phyloP scores from a whole-genome alignment of 2,113 vertebrate species.

The Otis tarda region DNA sequence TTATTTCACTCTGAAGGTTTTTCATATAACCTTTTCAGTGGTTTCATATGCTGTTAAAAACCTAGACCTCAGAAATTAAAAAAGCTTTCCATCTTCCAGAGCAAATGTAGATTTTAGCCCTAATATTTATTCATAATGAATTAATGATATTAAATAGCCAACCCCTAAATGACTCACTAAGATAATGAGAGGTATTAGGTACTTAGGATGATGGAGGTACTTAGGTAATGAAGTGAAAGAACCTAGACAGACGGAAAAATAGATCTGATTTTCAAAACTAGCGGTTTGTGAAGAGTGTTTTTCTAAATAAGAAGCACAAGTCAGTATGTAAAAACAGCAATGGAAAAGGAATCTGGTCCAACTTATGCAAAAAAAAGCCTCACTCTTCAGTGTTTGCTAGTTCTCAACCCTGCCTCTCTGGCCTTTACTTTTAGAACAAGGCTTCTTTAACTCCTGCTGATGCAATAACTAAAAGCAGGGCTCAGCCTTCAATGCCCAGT shows the following conservation, averaged over 20 bases:
- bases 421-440: constrained; percentile 51
- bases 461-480: constrained; percentile 39
- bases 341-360: constrained; percentile 58
- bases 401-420: background rate
- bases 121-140: constrained; percentile 55
- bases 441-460: constrained; percentile 56
- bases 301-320: constrained; percentile 44
- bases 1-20: background rate
- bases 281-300: constrained; percentile 1
- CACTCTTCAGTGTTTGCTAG: constrained; percentile 54
- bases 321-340: constrained; percentile 51
- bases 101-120: constrained; percentile 27
- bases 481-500: background rate
- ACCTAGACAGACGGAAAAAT: constrained; percentile 28
- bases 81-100: constrained; percentile 24
- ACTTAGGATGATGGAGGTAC: constrained; percentile 36
- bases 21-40: background rate
- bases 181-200: constrained; percentile 56
- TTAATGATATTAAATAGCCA: constrained; percentile 36
- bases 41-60: background rate
- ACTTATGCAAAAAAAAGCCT: constrained; percentile 61
- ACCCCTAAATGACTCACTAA: background rate
- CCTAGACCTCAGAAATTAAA: background rate
- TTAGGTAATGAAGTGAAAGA: constrained; percentile 46
- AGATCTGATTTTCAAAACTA: constrained; percentile 27